Evolutionary conservation across 2,797 vertebrate species (phyloP), one percentile per base, ranked within the genome.

Genomic region (Lerista edwardsae): DNA sequence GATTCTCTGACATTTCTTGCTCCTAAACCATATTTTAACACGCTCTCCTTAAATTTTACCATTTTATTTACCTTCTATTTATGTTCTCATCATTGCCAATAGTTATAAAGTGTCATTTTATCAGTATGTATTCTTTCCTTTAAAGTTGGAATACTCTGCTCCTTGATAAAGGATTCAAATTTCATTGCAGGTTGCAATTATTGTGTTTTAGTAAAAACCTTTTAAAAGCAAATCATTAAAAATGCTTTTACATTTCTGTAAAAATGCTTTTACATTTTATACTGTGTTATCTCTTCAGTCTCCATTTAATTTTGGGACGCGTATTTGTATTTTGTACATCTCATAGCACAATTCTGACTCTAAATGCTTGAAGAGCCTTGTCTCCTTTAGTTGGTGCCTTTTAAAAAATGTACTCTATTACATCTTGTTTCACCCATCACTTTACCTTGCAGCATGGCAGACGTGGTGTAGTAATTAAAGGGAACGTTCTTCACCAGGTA

Each of bases 401-500:
- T 21, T 23, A n/a, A 25, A 44, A 19, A 61, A 23, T 69, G 75
- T 81, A 23, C 19, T 10, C 7, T 21, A 6, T 62, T 62, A n/a
- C 19, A 23, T 44, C 14, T 14, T 17, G 64, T 27, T 31, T 64
- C 31, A 51, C 31, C 41, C 31, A 27, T 4, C 17, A 14, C 71
- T 93, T 87, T 94, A 99, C 98, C 98, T 95, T 99, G 98, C 64
- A 99, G 97, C 98, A 98, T 97, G 6, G 98, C 97, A 1, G 98
- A 98, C 0, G 98, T 98, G 82, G 98, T 99, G 88, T 99, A 99
- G 90, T 97, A 99, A 95, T 99, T 99, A 84, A 99, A 97, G 0
- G 98, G 98, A 15, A 98, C 97, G 2, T 97, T 99, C 93, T 97
- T 98, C 85, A 99, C 96, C 89, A 97, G 68, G 83, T 97, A 98